A percentile compares a stretch with the other conserved stretches of the same genome.
Evolutionary conservation across 2,113 vertebrate genomes (phyloP).

Genomic region (Anarrhichthys ocellatus): DNA sequence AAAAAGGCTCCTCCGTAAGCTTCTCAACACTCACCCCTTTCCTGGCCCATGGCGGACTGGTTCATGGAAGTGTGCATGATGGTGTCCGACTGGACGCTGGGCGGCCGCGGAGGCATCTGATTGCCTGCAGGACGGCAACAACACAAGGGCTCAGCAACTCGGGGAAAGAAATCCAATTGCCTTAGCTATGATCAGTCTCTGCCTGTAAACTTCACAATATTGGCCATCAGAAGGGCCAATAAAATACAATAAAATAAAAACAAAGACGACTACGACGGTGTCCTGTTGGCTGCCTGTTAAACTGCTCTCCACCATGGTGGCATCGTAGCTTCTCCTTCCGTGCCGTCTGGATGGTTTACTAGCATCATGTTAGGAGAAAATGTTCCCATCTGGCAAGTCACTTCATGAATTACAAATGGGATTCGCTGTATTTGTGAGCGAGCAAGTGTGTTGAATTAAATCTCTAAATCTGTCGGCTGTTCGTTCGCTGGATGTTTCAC

Average conservation of each 20-base stretch:
- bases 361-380: constrained; percentile 40
- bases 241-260: not conserved
- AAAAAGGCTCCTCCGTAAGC: too few species aligned
- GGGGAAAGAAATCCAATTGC: not conserved
- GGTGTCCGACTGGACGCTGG: constrained; percentile 95
- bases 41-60: constrained; percentile 93
- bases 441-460: constrained; percentile 38
- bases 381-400: constrained; percentile 45
- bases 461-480: constrained; percentile 40
- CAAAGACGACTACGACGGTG: not conserved
- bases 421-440: constrained; percentile 21
- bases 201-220: not conserved
- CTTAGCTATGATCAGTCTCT: not conserved
- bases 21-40: constrained; percentile 88
- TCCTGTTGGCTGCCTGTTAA: not conserved
- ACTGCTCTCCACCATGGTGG: not conserved
- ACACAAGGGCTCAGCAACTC: not conserved
- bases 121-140: constrained; percentile 84
- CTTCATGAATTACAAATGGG: constrained; percentile 61
- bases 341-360: constrained; percentile 31
- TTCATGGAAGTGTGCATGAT: constrained; percentile 97
- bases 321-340: constrained; percentile 8
- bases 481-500: constrained; percentile 19
- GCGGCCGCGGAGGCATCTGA: constrained; percentile 98
- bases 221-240: not conserved